Percentiles rank a stretch among this genome's conserved stretches.
phyloP scores from a whole-genome alignment of 2,797 vertebrate species.

The Eleutherodactylus coqui region DNA sequence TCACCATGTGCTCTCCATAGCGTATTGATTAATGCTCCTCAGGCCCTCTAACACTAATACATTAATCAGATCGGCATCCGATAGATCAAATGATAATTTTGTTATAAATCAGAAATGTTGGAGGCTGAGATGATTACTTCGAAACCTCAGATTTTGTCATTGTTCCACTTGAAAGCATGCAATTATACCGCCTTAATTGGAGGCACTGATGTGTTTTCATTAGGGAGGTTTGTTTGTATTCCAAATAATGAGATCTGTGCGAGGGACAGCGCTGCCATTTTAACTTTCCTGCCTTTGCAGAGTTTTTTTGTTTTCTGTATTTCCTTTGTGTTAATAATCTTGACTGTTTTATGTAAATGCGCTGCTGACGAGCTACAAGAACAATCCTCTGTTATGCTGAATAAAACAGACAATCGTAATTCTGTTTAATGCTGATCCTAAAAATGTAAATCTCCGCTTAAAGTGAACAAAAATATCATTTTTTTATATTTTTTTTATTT shows the following conservation, averaged over 20 bases:
- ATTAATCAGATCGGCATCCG: conserved; percentile 49
- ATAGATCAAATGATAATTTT: conserved; percentile 59
- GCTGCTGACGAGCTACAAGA: conserved; percentile 23
- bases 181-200: conserved; percentile 85
- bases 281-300: conserved; percentile 71
- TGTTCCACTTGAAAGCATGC: conserved; percentile 83
- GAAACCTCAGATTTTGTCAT: conserved; percentile 78
- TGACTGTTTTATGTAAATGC: conserved; percentile 48
- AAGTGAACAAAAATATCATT: not conserved
- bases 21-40: conserved; percentile 52
- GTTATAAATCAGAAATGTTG: conserved; percentile 56
- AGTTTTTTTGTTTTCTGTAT: conserved; percentile 70
- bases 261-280: conserved; percentile 73
- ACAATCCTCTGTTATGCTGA: conserved; percentile 8
- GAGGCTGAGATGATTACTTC: conserved; percentile 67
- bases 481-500: not conserved
- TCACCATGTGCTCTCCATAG: not conserved
- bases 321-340: conserved; percentile 51
- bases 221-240: conserved; percentile 80
- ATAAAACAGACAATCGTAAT: conserved; percentile 7
- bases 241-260: conserved; percentile 80
- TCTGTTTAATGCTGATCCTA: conserved; percentile 8
- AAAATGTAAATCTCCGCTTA: not conserved
- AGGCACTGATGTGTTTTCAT: conserved; percentile 82
- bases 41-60: conserved; percentile 42